These are phyloP conservation scores for Oppia nitens DNA, from an alignment of 1,140 invertebrate genomes.

Conservation along the genomic window DNA sequence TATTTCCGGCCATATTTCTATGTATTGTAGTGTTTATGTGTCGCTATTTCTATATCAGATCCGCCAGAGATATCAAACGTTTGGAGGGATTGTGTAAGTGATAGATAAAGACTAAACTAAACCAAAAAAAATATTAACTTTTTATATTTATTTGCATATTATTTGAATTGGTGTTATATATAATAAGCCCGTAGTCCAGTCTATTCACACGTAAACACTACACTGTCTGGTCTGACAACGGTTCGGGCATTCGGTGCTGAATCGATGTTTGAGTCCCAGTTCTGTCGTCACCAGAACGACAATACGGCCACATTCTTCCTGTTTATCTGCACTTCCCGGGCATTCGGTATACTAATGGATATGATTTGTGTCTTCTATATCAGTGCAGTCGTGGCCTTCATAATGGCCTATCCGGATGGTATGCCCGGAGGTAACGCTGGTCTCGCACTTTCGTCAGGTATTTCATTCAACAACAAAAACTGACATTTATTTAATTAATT, in stretches of 20 bases:
- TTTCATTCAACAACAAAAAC: slow-evolving; percentile 37
- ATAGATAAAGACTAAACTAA: neutral
- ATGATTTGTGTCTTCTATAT: slow-evolving; percentile 52
- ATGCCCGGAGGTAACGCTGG: slow-evolving; percentile 49
- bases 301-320: slow-evolving; percentile 54
- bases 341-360: slow-evolving; percentile 68
- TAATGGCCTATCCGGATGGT: slow-evolving; percentile 6
- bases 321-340: slow-evolving; percentile 53
- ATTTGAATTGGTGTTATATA: neutral
- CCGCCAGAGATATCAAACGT: slow-evolving; percentile 66
- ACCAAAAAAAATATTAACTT: neutral
- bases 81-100: slow-evolving; percentile 51
- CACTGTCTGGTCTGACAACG: slow-evolving; percentile 33
- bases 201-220: slow-evolving; percentile 35
- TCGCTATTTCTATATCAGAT: slow-evolving; percentile 54
- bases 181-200: slow-evolving; percentile 35
- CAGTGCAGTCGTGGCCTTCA: slow-evolving; percentile 27
- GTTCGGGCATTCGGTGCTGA: slow-evolving; percentile 31
- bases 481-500: slow-evolving; percentile 57
- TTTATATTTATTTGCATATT: neutral
- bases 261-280: slow-evolving; percentile 46
- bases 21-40: slow-evolving; percentile 51
- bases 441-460: neutral
- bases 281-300: slow-evolving; percentile 37
- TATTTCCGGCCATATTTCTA: slow-evolving; percentile 49